Conservation (phyloP, 1,140 invertebrate genomes). For the Papilio xuthus region DNA sequence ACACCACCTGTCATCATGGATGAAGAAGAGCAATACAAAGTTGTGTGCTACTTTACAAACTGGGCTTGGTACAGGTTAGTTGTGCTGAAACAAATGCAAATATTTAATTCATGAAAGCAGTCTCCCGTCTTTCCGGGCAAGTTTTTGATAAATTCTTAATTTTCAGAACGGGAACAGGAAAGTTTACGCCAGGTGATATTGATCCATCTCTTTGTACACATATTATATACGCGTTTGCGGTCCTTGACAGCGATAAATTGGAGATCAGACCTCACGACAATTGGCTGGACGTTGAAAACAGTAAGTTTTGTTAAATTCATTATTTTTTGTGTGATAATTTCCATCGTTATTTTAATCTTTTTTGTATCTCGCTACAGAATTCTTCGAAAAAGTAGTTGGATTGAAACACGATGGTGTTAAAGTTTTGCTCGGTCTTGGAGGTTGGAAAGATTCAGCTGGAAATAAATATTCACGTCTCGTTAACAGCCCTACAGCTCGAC, state of each 20-base stretch:
- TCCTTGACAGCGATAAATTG: constrained; percentile 88
- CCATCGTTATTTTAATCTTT: not conserved
- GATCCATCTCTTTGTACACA: constrained; percentile 94
- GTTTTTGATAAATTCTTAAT: constrained; percentile 28
- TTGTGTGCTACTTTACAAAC: constrained; percentile 96
- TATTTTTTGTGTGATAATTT: constrained; percentile 9
- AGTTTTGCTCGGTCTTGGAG: constrained; percentile 92
- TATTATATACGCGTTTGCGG: constrained; percentile 95
- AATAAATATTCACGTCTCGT: constrained; percentile 93
- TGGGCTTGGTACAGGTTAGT: constrained; percentile 93
- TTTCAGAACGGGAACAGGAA: constrained; percentile 87
- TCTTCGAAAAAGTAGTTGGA: constrained; percentile 91
- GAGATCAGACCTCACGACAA: constrained; percentile 93
- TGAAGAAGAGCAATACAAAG: constrained; percentile 82
- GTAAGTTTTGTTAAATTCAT: constrained; percentile 78
- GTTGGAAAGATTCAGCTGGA: constrained; percentile 94
- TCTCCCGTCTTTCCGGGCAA: not conserved
- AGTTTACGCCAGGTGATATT: constrained; percentile 91
- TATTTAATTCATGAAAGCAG: not conserved
- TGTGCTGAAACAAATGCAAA: not conserved
- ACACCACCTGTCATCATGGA: constrained; percentile 47
- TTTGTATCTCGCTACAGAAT: constrained; percentile 81
- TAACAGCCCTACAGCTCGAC: constrained; percentile 86
- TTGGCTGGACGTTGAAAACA: constrained; percentile 94
- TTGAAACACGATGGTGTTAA: constrained; percentile 89